These are phyloP conservation scores for Colletes gigas DNA, from an alignment of 1,140 invertebrate genomes.

Conservation along the genomic window DNA sequence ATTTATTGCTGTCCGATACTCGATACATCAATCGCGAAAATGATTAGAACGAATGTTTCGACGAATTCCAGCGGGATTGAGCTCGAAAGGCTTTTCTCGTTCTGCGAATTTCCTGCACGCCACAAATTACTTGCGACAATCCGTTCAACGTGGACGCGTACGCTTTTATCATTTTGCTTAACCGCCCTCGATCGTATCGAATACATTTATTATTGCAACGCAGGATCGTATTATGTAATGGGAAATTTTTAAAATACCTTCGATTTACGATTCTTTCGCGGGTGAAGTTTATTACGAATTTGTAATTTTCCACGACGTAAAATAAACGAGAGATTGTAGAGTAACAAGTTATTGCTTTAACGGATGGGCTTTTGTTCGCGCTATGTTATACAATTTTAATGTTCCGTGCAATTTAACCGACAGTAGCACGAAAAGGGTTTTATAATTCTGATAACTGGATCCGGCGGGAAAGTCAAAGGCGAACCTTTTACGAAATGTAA, in stretches of 20 bases:
- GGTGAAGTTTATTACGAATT: no score
- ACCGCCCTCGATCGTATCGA: no score
- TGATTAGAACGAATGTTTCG: neutral
- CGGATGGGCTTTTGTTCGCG: neutral
- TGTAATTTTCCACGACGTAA: neutral
- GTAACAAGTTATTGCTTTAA: slow-evolving; percentile 1
- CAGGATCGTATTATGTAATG: neutral
- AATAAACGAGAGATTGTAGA: neutral
- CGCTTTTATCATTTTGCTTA: neutral
- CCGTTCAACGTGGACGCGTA: neutral
- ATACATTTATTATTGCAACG: no score
- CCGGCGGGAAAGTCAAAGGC: slow-evolving; percentile 13
- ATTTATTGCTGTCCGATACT: slow-evolving; percentile 14
- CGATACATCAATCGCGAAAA: slow-evolving; percentile 10
- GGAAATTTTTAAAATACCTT: no score
- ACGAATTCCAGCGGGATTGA: slow-evolving; percentile 9
- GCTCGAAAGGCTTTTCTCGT: slow-evolving; percentile 32
- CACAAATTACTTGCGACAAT: neutral
- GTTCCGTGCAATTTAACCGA: neutral
- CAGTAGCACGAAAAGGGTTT: neutral
- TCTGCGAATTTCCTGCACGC: neutral
- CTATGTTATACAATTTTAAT: neutral
- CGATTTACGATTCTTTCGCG: no score
- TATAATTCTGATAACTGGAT: neutral
- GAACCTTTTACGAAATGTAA: slow-evolving; percentile 14